Evolutionary conservation across 2,797 vertebrate species (phyloP), one percentile per base, ranked within the genome.

Genomic region (Lacerta agilis): DNA sequence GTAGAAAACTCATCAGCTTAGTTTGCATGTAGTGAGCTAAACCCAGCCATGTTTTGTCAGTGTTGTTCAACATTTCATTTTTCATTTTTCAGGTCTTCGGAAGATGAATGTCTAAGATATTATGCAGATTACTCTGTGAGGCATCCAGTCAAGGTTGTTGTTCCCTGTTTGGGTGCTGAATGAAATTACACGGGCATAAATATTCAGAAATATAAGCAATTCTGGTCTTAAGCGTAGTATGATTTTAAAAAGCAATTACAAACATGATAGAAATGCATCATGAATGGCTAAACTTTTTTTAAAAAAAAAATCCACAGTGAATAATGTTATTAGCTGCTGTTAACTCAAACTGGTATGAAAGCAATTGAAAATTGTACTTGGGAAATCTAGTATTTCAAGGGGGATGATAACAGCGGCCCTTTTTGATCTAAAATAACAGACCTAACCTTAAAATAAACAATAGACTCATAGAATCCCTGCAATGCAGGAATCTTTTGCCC

Each of bases 61-160:
- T 90, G 41, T 25, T 92, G 92, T 86, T 89, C 58, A 67, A 29
- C 66, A 85, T 33, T 23, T n/a, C 90, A 27, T 71, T 92, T 88
- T 78, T 89, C 88, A 90, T 72, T 58, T 90, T 94, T 61, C 58
- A 93, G 86, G 13, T 92, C 89, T 95, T 87, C 69, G 75, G 90
- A 95, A 88, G 87, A 88, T 36, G 38, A 7, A 66, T 17, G 33
- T 38, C 29, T 66, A 85, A 93, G 85, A 88, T 88, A 79, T 87
- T 83, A 78, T 92, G 80, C 78, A 33, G 77, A 80, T 92, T 81
- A 36, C 64, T 76, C 25, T 8, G 75, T 20, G 38, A 72, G 81
- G 81, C 43, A 90, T 85, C 72, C 79, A 93, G 27, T 73, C 87
- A 90, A 96, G 91, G 91, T 93, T 84, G 43, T 87, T 91, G 69